Evolutionary conservation across 1,140 invertebrate genomes (phyloP).

Genomic region (Cylas formicarius): DNA sequence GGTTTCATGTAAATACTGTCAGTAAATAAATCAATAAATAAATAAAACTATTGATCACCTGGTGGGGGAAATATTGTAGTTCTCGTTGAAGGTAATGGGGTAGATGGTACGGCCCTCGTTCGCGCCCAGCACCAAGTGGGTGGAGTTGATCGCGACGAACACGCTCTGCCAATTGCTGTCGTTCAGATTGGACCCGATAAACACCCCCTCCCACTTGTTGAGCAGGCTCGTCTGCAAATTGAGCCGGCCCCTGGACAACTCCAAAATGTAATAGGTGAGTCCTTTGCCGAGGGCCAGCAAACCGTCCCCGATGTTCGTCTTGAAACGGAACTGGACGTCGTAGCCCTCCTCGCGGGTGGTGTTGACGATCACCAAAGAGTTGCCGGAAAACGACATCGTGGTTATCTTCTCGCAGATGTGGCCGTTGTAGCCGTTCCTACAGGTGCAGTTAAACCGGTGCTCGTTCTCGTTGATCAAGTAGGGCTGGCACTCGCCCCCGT

Average conservation of each 20-base stretch:
- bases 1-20: too few relatives aligned
- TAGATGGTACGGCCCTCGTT: conserved; percentile 86
- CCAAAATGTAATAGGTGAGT: conserved; percentile 72
- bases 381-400: conserved; percentile 71
- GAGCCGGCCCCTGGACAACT: conserved; percentile 69
- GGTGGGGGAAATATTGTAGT: conserved; percentile 68
- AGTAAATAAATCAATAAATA: too few relatives aligned
- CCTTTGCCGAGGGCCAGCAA: conserved; percentile 80
- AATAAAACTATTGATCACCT: too few relatives aligned
- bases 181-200: conserved; percentile 73
- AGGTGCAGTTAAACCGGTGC: conserved; percentile 80
- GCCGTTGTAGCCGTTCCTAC: conserved; percentile 72
- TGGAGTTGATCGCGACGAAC: conserved; percentile 78
- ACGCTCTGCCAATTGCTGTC: conserved; percentile 83
- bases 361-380: conserved; percentile 68
- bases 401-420: conserved; percentile 73
- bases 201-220: conserved; percentile 85
- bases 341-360: conserved; percentile 77
- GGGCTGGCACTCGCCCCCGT: conserved; percentile 76
- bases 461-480: conserved; percentile 68
- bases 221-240: conserved; percentile 79
- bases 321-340: conserved; percentile 81
- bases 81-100: conserved; percentile 57
- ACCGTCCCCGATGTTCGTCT: conserved; percentile 80
- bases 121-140: conserved; percentile 73